A percentile compares a stretch with the other conserved stretches of the same genome.
Conservation (phyloP, 2,888 invertebrate species). For the Cerastoderma edule region DNA sequence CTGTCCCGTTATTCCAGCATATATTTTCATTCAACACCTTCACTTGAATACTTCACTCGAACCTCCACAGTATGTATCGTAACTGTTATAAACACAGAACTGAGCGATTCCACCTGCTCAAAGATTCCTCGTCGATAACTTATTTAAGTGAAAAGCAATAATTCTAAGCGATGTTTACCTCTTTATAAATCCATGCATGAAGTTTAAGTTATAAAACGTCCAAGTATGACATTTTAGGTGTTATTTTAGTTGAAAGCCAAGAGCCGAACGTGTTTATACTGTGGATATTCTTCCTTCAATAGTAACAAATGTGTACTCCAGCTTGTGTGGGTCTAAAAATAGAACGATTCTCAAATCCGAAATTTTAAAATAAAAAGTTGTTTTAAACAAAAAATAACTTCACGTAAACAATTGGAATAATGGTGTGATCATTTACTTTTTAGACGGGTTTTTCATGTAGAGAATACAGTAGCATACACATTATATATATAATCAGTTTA, state of each 20-base stretch:
- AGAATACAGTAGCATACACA: no score
- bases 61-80: not conserved
- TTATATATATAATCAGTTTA: no score
- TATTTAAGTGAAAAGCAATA: not conserved
- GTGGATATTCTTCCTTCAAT: constrained; percentile 27
- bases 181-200: constrained; percentile 9
- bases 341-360: not conserved
- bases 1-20: not conserved
- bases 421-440: no score
- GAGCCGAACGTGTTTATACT: constrained; percentile 21
- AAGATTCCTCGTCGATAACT: not conserved
- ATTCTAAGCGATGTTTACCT: no score
- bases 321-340: not conserved
- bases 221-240: constrained; percentile 3
- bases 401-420: not conserved
- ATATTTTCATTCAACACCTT: constrained; percentile 19
- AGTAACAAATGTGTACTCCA: not conserved
- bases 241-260: constrained; percentile 1
- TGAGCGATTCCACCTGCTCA: constrained; percentile 1
- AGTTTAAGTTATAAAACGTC: not conserved
- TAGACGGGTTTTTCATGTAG: no score
- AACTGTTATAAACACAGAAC: constrained; percentile 15
- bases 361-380: no score
- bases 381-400: not conserved
- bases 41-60: not conserved